Evolutionary conservation across 2,797 vertebrate species (phyloP), one percentile per base, ranked within the genome.

Genomic region (Balearica regulorum): DNA sequence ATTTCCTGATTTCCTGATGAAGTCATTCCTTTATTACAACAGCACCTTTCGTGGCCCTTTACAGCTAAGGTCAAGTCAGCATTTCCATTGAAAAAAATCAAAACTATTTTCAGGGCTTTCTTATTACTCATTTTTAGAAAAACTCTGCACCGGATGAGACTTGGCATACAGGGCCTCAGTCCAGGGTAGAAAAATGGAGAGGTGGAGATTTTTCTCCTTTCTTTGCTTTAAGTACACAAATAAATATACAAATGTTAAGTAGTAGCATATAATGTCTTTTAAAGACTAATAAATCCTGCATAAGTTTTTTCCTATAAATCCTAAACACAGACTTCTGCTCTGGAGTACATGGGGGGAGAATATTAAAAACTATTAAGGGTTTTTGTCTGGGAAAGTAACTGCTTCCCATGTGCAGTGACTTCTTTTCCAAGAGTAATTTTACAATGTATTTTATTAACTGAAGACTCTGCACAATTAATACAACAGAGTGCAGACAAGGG

Each of bases 1-100:
- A 98, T 98, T 98, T 98, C 97, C 97, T 98, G 96, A 97, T 97
- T 98, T 98, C 97, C 97, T 97, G 98, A 97, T 98, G 97, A 98
- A 98, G 97, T 98, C 96, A 98, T 98, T 97, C 87, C 91, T 97
- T 96, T 97, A 94, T 97, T 94, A 94, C 87, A 97, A 93, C 96
- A 97, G 93, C 85, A 94, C 96, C 96, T 93, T 97, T 98, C 91
- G 9, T 97, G 95, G 55, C 72, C 66, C 53, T 93, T 66, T 66
- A 48, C 54, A 94, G 83, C 94, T 97, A 96, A 96, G 97, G 97
- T 94, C 84, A 92, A 97, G 96, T 97, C 96, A 97, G 85, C 90
- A 76, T 97, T 97, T 97, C 95, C 94, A 97, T 87, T 94, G 51
- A 80, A 96, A 92, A 96, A 87, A 35, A 93, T 53, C 79, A 71